Evolutionary conservation across 2,113 vertebrate genomes (phyloP).

Genomic region (Poeciliopsis prolifica): DNA sequence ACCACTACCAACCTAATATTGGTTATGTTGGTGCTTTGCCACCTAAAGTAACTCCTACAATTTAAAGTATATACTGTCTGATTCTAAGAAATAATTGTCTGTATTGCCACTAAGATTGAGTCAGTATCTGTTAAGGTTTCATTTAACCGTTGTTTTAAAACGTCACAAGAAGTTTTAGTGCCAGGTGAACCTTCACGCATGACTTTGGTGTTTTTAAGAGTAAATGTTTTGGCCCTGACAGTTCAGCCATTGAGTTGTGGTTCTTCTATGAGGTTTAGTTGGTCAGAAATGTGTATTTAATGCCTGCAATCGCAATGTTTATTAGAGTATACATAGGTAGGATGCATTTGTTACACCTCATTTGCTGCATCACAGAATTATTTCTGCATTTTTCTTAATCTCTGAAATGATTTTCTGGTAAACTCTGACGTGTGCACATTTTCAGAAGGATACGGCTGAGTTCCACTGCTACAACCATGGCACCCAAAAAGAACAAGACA

Average conservation of each 20-base stretch:
- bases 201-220: not conserved
- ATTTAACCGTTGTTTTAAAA: not conserved
- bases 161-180: not conserved
- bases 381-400: not conserved
- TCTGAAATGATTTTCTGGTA: not conserved
- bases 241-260: not conserved
- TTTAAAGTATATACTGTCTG: too few species aligned
- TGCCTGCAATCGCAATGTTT: not conserved
- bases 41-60: not conserved
- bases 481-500: slow-evolving; percentile 96
- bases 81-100: not conserved
- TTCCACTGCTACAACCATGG: slow-evolving; percentile 89
- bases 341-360: not conserved
- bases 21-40: not conserved
- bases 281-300: not conserved
- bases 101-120: not conserved
- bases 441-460: slow-evolving; percentile 82
- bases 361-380: not conserved
- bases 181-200: not conserved
- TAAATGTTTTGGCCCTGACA: not conserved
- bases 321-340: not conserved
- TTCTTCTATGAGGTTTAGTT: not conserved
- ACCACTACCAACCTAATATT: not conserved
- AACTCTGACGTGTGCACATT: slow-evolving; percentile 27
- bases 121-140: not conserved